Evolutionary conservation across 1,140 invertebrate genomes (phyloP), one percentile per base, ranked within the genome.

Genomic region (Berghia stephanieae): DNA sequence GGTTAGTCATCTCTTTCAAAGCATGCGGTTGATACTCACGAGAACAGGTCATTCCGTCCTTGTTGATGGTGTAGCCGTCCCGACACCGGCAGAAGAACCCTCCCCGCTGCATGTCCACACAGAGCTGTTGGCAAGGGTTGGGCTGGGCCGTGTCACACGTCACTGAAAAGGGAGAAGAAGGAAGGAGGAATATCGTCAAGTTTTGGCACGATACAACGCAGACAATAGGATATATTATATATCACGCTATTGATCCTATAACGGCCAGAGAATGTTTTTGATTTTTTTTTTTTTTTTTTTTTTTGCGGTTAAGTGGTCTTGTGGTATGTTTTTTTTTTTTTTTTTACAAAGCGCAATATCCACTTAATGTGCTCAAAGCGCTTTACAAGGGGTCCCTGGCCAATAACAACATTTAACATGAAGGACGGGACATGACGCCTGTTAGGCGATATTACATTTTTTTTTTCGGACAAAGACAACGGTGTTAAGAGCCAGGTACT

Each of bases 11-110:
- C n/a, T n/a, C n/a, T n/a, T n/a, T 0, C 31, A 10, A 57, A 27
- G n/a, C 3, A 55, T 55, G 52, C n/a, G 3, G n/a, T n/a, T n/a
- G n/a, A n/a, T 3, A 52, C 77, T 40, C 81, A 84, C 84, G 78
- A 70, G 75, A 43, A 69, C 84, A 85, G 42, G 84, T 79, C 52
- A 83, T 78, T 46, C 84, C 84, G 79, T 85, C 81, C 40, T 70
- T 76, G 52, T 79, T 80, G 18, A 85, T 73, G 31, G 46, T 55
- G 42, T 81, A 83, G 18, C 84, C 84, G 24, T 76, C 38, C 16
- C 76, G 27, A 81, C 84, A 85, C 31, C 57, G 70, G 78, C 84
- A 85, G 42, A 79, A 67, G 71, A 81, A 83, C 10, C 84, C 81
- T 16, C 75, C 81, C 80, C 83, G 80, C 46, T 81, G 75, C 34